Evolutionary conservation across 2,113 vertebrate species (phyloP), one percentile per base, ranked within the genome.

Genomic region (Zosterops japonicus): DNA sequence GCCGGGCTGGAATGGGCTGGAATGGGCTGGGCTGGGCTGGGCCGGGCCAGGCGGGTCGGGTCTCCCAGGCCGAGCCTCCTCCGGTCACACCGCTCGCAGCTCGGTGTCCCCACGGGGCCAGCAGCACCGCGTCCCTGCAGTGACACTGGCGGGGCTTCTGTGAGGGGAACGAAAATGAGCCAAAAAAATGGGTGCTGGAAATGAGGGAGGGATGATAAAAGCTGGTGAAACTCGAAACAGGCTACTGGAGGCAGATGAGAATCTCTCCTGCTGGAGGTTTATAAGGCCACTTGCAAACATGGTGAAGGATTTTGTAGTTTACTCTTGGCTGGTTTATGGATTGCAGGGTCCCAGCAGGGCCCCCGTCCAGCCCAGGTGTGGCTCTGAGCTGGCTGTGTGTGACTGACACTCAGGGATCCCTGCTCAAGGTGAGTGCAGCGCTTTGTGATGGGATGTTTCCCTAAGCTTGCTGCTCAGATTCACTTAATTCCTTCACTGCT

Each of bases 31-130:
- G 36, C 36, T 5, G 36, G n/a, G 27, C 22, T 0, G 28, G 22
- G 9, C 7, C 2, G 46, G 6, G 12, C 6, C 2, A 23, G 4
- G 10, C 5, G 5, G 1, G 3, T 2, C 3, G 6, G 0, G 28
- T 14, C 4, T 0, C 14, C 1, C 3, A 4, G 56, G 11, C 17
- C 7, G 47, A 18, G 49, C 7, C 3, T 5, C 8, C 16, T 10
- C 25, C 27, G 4, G 33, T 3, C 9, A 3, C 41, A 8, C 5
- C 14, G 39, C 17, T 6, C 5, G 27, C 14, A 5, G 23, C 17
- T 27, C 57, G 0, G 41, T 6, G 41, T 28, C 14, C 14, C 14
- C 5, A 11, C 41, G 8, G 2, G 5, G 49, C 41, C 14, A 3
- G 56, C 22, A 6, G 33, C 21, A 0, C n/a, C 23, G 23, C 5